Percentiles rank a stretch among this genome's conserved stretches.
phyloP scores from a whole-genome alignment of 2,888 invertebrate species.

The Rhyacophila evoluta region DNA sequence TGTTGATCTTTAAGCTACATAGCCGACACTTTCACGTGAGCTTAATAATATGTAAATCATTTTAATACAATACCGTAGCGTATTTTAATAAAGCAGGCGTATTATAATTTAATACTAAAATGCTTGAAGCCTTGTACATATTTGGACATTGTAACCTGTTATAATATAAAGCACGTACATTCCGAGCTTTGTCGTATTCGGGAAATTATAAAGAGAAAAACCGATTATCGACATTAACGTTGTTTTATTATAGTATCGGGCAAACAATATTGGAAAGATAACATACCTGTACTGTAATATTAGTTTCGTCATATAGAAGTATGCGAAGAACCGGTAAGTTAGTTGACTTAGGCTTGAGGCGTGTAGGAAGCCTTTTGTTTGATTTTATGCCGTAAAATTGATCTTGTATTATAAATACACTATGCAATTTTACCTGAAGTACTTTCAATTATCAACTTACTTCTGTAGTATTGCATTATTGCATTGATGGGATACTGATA shows the following conservation, averaged over 20 bases:
- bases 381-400: neutral
- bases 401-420: too few relatives aligned
- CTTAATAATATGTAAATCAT: slow-evolving; percentile 18
- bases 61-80: slow-evolving; percentile 20
- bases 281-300: neutral
- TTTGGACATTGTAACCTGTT: slow-evolving; percentile 24
- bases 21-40: slow-evolving; percentile 2
- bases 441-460: too few relatives aligned
- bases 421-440: too few relatives aligned
- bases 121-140: neutral
- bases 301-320: neutral
- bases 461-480: too few relatives aligned
- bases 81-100: neutral
- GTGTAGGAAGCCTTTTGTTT: neutral
- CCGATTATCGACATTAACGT: neutral
- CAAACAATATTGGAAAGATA: slow-evolving; percentile 41
- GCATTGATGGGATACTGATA: too few relatives aligned
- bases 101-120: slow-evolving; percentile 12
- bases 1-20: neutral
- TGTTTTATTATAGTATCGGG: neutral
- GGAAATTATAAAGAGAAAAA: slow-evolving; percentile 10
- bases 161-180: neutral
- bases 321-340: slow-evolving; percentile 36
- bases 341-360: neutral
- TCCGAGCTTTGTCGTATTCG: neutral